A percentile compares a stretch with the other conserved stretches of the same genome.
These are phyloP conservation scores for Alentia gelatinosa DNA, from an alignment of 2,888 invertebrate species.

Conservation along the genomic window DNA sequence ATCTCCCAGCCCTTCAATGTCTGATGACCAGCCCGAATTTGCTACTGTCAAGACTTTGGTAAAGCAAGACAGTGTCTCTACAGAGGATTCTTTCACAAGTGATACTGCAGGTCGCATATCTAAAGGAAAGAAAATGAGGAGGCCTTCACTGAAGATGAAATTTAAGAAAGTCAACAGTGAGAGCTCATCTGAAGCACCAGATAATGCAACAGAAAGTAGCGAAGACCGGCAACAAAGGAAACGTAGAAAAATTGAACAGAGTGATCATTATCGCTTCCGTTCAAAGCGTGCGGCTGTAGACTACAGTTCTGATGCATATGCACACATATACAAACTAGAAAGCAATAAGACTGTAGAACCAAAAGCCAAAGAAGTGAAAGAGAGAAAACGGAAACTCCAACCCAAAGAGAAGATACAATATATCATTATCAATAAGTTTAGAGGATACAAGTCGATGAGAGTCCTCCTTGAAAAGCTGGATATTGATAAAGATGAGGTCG, in stretches of 20 bases:
- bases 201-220: neutral
- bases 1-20: neutral
- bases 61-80: conserved; percentile 34
- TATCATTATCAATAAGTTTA: conserved; percentile 64
- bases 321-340: conserved; percentile 31
- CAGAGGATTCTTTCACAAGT: neutral
- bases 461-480: conserved; percentile 69
- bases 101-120: neutral
- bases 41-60: neutral
- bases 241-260: conserved; percentile 46
- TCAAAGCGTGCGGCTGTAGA: conserved; percentile 43
- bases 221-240: neutral
- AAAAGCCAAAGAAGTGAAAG: neutral
- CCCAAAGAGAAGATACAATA: conserved; percentile 40
- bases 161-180: conserved; percentile 29
- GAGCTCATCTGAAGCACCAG: conserved; percentile 16
- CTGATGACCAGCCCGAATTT: neutral
- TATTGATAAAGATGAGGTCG: neutral
- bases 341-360: neutral
- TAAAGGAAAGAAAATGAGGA: neutral
- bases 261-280: conserved; percentile 32
- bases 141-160: neutral
- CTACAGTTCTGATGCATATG: conserved; percentile 47
- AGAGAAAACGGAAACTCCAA: conserved; percentile 27
- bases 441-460: conserved; percentile 71